A percentile compares a stretch with the other conserved stretches of the same genome.
Conservation (phyloP, 92 coral and sea anemone species). For the Anthopleura xanthogrammica region DNA sequence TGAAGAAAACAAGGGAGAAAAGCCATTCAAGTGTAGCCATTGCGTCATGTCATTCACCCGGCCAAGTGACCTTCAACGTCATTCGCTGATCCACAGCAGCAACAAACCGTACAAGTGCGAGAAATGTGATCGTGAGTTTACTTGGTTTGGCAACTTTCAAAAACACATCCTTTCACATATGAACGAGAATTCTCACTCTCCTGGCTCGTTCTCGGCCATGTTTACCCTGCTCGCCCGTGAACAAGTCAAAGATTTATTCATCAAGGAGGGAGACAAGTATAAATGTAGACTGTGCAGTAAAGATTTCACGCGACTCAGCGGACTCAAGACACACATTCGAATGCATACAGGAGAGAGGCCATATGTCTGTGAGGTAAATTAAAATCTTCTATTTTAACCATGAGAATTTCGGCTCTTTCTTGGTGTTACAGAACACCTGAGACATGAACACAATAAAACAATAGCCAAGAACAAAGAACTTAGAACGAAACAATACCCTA, state of each 20-base stretch:
- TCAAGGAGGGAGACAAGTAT: conserved; percentile 84
- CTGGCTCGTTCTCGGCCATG: conserved; percentile 75
- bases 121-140: conserved; percentile 95
- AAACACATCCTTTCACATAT: conserved; percentile 92
- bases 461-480: no score
- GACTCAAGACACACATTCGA: conserved; percentile 83
- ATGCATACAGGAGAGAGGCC: conserved; percentile 93
- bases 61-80: conserved; percentile 97
- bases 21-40: conserved; percentile 82
- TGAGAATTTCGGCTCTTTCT: no score
- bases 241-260: conserved; percentile 81
- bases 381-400: no score
- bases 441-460: no score
- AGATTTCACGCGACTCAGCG: conserved; percentile 85
- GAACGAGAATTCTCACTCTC: conserved; percentile 52
- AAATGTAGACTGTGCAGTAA: conserved; percentile 79
- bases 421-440: no score
- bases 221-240: conserved; percentile 84
- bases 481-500: no score
- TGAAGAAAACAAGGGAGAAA: conserved; percentile 39
- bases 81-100: conserved; percentile 83
- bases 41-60: conserved; percentile 96
- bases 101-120: conserved; percentile 94
- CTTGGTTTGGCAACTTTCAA: conserved; percentile 98
- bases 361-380: conserved; percentile 67